These are phyloP conservation scores for Stegophylla sp. DNA, from an alignment of 2,888 invertebrate genomes.

Conservation along the genomic window DNA sequence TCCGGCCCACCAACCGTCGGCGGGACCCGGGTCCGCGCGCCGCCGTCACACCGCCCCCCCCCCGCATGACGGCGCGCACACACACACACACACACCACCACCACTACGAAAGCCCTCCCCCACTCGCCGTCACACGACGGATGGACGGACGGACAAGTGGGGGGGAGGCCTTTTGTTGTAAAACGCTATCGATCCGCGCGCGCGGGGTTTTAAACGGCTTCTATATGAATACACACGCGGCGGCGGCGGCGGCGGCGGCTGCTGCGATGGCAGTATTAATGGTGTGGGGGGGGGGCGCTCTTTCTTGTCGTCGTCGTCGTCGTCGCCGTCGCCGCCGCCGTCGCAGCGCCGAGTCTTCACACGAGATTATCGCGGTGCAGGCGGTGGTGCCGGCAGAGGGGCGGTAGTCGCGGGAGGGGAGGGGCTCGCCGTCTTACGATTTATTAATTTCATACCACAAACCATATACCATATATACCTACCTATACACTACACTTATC, in stretches of 20 bases:
- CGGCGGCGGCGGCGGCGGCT: conserved; percentile 16
- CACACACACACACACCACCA: background rate
- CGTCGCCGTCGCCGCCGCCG: conserved; percentile 4
- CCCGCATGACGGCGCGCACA: background rate
- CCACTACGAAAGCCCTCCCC: too few relatives aligned
- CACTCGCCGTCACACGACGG: background rate
- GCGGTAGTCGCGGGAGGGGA: background rate
- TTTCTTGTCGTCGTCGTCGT: conserved; percentile 7
- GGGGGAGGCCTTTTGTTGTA: conserved; percentile 54
- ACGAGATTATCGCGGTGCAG: conserved; percentile 20
- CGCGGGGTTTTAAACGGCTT: conserved; percentile 56
- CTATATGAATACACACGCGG: conserved; percentile 50
- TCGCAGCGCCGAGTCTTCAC: conserved; percentile 39
- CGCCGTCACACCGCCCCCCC: background rate
- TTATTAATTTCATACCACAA: too few relatives aligned
- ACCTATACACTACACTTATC: too few relatives aligned
- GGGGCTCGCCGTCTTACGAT: too few relatives aligned
- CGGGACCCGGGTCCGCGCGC: conserved; percentile 1
- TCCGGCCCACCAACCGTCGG: background rate
- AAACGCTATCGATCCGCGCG: conserved; percentile 57
- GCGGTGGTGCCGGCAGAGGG: background rate
- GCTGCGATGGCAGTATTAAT: conserved; percentile 43
- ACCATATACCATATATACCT: too few relatives aligned
- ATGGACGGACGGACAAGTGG: background rate
- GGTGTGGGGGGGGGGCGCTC: conserved; percentile 35